Evolutionary conservation across 2,888 invertebrate genomes (phyloP), one percentile per base, ranked within the genome.

Genomic region (Drosophila affinis): DNA sequence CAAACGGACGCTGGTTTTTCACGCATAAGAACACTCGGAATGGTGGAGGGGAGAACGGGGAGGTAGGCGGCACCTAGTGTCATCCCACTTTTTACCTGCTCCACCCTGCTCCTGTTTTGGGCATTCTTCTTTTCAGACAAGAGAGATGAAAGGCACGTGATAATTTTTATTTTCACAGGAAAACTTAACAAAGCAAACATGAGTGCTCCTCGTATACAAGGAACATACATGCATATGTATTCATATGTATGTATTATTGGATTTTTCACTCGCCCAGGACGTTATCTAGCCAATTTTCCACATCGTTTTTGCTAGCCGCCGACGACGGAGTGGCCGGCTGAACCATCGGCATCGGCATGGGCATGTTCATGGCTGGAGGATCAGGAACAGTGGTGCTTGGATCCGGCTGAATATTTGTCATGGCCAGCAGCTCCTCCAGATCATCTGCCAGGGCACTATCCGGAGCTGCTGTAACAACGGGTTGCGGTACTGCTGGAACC

Each of bases 271-370:
- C 90, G 52, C 91, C 91, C 12, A 92, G 76, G 1, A 92, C 90
- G 64, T 90, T 90, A 65, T 92, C 92, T 9, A 92, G 71, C 92
- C 92, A 92, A 48, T 92, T 90, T 53, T 92, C 92, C 55, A 92
- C 91, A 24, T 91, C 91, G 61, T 89, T 89, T 54, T 88, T 79
- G 24, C 63, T 74, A 27, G 62, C 71, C 5, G 61, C 71, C 6
- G 71, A 68, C 6, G 79, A 63, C 3, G 81, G 70, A 3, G 83
- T 69, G 7, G 74, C 62, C 2, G 79, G 69, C 21, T 67, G 75
- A 39, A 71, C 53, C 56, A 69, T 6, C 0, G 83, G 71, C 18
- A 67, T 55, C 18, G 75, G 57, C 12, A 64, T 59, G 18, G 75
- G 59, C 7, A 67, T 47, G 5, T 73, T 62, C 7, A 71, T 17